These are phyloP conservation scores for Quiscalus mexicanus DNA, from an alignment of 2,113 vertebrate genomes.

Conservation along the genomic window DNA sequence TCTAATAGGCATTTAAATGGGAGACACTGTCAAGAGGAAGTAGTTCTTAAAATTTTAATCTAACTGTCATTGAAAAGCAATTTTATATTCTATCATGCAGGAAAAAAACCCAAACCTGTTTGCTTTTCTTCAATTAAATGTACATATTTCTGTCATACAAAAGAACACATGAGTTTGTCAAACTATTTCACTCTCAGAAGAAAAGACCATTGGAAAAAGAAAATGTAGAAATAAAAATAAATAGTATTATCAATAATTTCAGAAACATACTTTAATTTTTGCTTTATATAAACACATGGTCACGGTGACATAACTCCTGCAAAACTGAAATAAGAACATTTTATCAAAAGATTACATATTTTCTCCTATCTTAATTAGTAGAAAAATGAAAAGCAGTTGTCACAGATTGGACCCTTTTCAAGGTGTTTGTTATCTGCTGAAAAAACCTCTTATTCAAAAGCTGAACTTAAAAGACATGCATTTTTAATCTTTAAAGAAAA, in stretches of 20 bases:
- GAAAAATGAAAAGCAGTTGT: neutral
- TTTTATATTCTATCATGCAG: neutral
- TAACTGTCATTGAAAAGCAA: neutral
- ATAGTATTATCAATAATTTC: neutral
- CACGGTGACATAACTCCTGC: neutral
- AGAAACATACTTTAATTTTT: neutral
- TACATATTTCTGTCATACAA: neutral
- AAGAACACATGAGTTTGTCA: neutral
- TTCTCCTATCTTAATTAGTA: neutral
- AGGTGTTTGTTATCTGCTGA: neutral
- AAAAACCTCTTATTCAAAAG: neutral
- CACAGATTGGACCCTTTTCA: neutral
- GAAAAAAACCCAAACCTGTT: neutral
- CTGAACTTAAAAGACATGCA: neutral
- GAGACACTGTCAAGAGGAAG: neutral
- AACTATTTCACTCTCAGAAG: neutral
- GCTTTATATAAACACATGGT: neutral
- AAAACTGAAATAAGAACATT: neutral
- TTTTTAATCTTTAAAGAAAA: neutral
- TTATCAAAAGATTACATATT: neutral
- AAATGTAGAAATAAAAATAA: neutral
- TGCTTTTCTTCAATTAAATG: neutral
- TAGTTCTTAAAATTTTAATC: neutral
- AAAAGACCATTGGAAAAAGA: neutral
- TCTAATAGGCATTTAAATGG: neutral